Conservation (phyloP, 2,888 invertebrate species). For the Apantesis nais region DNA sequence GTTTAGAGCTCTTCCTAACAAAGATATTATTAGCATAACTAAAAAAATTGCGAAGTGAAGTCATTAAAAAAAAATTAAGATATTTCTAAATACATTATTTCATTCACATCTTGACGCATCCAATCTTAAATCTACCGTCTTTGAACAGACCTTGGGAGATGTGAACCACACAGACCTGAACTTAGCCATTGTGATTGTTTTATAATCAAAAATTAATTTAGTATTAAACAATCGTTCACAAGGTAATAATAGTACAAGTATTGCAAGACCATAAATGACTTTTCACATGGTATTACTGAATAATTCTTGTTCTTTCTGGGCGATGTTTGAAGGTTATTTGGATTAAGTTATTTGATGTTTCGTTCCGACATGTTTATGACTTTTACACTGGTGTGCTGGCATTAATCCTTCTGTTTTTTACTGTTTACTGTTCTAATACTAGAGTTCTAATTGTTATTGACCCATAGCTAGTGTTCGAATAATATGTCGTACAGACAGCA, state of each 20-base stretch:
- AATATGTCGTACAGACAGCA: no score
- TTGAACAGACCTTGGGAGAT: conserved; percentile 43
- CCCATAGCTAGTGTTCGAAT: no score
- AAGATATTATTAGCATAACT: conserved; percentile 22
- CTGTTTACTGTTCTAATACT: no score
- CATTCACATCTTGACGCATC: conserved; percentile 35
- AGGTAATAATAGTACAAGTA: conserved; percentile 43
- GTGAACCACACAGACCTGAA: conserved; percentile 50
- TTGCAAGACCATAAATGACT: conserved; percentile 37
- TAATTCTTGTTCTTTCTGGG: conserved; percentile 20
- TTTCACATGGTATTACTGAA: conserved; percentile 51
- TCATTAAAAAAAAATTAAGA: conserved; percentile 13
- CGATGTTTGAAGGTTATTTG: conserved; percentile 24
- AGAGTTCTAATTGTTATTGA: no score
- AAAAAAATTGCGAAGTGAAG: not conserved
- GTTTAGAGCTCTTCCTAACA: not conserved
- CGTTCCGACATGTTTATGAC: not conserved
- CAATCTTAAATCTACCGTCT: conserved; percentile 34
- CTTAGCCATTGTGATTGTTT: conserved; percentile 54
- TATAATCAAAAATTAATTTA: conserved; percentile 51
- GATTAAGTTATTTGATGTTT: not conserved
- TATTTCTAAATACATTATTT: conserved; percentile 34
- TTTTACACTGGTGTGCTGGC: not conserved
- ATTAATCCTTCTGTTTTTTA: no score
- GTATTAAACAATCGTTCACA: conserved; percentile 55